phyloP scores from a whole-genome alignment of 2,888 invertebrate species.

The Diabrotica balteata region DNA sequence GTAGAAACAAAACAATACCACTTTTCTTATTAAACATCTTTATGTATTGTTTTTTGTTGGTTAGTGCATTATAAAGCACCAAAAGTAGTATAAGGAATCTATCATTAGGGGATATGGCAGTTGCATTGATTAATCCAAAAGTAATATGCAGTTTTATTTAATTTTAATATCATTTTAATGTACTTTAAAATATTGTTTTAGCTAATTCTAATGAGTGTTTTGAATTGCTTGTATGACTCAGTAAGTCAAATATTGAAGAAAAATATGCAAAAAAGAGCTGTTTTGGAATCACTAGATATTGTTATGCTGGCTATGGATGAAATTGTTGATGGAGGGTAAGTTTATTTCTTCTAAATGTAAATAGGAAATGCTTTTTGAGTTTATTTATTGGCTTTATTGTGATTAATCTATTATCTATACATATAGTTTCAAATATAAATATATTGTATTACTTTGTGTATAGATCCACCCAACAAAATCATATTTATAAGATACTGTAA shows the following conservation, averaged over 20 bases:
- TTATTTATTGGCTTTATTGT: neutral
- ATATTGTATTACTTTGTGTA: no score
- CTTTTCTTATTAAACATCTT: no score
- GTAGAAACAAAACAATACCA: no score
- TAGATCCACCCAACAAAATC: no score
- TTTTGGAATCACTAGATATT: conserved; percentile 93
- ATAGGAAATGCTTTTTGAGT: neutral
- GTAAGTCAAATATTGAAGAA: conserved; percentile 92
- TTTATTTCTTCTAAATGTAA: neutral
- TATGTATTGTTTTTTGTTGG: no score
- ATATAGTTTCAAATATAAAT: conserved; percentile 45
- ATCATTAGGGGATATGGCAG: no score
- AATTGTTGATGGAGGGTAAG: conserved; percentile 97
- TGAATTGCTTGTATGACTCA: conserved; percentile 95
- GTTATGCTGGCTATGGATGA: conserved; percentile 97
- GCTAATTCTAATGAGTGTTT: conserved; percentile 90
- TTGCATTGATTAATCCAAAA: no score
- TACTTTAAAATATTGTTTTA: conserved; percentile 51
- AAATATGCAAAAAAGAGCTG: conserved; percentile 92
- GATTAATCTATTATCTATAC: conserved; percentile 14
- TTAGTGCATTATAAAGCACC: no score
- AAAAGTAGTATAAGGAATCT: no score
- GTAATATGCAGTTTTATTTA: no score
- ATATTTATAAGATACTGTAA: no score
- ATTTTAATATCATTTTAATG: no score